Conservation (phyloP, 2,113 vertebrate species). For the Cheirogaleus medius region DNA sequence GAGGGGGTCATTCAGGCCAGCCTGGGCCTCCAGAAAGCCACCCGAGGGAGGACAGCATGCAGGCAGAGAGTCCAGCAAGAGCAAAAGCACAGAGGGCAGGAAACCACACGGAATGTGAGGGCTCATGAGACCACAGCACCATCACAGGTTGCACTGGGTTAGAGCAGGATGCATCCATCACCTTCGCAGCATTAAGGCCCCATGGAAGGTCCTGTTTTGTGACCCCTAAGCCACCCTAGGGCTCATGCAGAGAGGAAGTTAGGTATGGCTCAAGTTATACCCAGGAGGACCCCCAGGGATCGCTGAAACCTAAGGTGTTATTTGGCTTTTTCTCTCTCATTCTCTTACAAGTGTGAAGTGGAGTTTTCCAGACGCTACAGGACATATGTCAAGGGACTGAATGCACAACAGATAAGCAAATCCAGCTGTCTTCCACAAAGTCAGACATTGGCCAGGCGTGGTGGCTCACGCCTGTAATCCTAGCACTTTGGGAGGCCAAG, state of each 20-base stretch:
- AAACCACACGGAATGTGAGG: not conserved
- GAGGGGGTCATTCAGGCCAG: not conserved
- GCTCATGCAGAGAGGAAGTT: not conserved
- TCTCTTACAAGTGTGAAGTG: not conserved
- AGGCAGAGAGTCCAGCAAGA: not conserved
- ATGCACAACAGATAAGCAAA: not conserved
- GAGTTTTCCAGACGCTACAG: not conserved
- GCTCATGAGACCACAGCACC: not conserved
- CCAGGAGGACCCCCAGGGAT: not conserved
- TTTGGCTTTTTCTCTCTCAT: not conserved
- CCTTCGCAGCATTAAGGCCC: not conserved
- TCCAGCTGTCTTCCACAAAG: not conserved
- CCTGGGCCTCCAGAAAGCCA: not conserved
- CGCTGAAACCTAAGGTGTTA: not conserved
- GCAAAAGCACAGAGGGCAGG: not conserved
- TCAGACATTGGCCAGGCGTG: not conserved
- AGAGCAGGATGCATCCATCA: fast-evolving
- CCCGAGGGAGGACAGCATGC: not conserved
- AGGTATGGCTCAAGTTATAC: not conserved
- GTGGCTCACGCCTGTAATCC: not conserved
- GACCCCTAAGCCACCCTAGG: not conserved
- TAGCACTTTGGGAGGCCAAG: not conserved
- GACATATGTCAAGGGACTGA: not conserved
- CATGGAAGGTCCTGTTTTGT: not conserved
- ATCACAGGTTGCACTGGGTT: not conserved